These are phyloP conservation scores for Cervus canadensis DNA, from an alignment of 2,113 vertebrate genomes.

Conservation along the genomic window DNA sequence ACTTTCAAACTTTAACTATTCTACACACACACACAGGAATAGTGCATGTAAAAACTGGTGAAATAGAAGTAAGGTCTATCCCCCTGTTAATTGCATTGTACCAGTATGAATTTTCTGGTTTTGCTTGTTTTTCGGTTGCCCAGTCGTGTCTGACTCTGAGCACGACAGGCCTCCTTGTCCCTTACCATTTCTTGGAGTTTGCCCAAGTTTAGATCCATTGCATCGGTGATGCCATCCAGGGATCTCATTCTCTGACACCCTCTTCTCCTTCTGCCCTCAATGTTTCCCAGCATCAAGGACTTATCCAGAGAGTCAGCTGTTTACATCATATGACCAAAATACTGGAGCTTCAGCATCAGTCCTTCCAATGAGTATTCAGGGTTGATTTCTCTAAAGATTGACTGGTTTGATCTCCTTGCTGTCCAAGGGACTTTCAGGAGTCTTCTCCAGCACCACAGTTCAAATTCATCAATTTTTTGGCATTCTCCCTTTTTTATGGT, in stretches of 20 bases:
- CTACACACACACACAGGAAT: too few relatives aligned
- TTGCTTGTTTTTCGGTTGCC: not conserved
- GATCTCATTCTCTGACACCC: not conserved
- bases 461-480: not conserved
- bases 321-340: not conserved
- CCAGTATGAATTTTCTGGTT: not conserved
- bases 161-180: not conserved
- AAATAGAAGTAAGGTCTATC: not conserved
- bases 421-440: not conserved
- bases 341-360: not conserved
- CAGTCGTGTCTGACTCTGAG: not conserved
- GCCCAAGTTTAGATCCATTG: not conserved
- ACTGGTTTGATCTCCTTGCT: not conserved
- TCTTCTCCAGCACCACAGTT: not conserved
- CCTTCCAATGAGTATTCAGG: not conserved
- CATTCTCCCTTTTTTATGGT: not conserved
- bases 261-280: not conserved
- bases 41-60: not conserved
- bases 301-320: not conserved
- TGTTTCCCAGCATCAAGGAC: not conserved
- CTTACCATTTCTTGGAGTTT: not conserved
- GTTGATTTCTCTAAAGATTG: not conserved
- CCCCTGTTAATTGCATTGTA: not conserved
- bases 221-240: not conserved
- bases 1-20: not conserved